Conservation (phyloP, 1,140 invertebrate genomes). For the Centruroides sculpturatus region DNA sequence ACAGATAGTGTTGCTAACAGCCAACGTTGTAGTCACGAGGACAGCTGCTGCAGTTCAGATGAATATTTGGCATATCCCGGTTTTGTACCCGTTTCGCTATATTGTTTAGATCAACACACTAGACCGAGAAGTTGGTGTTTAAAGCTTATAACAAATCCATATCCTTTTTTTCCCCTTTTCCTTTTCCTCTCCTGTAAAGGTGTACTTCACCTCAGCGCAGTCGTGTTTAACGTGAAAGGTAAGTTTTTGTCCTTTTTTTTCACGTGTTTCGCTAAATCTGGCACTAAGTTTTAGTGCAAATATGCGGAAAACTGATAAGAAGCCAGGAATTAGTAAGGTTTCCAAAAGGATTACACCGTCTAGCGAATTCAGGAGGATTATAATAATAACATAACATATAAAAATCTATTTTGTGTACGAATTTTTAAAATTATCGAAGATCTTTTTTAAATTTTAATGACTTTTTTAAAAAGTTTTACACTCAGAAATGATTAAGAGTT, state of each 20-base stretch:
- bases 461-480: too few species aligned
- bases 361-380: not conserved
- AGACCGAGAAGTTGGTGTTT: slow-evolving; percentile 80
- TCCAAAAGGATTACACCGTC: not conserved
- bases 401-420: too few species aligned
- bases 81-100: slow-evolving; percentile 54
- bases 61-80: slow-evolving; percentile 51
- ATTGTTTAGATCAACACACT: slow-evolving; percentile 72
- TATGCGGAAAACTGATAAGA: not conserved
- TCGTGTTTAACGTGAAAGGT: not conserved
- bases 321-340: not conserved
- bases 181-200: not conserved
- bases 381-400: too few species aligned
- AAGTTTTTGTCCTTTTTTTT: not conserved
- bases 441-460: too few species aligned
- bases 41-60: slow-evolving; percentile 20
- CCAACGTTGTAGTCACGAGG: too few species aligned
- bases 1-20: too few species aligned
- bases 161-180: slow-evolving; percentile 67
- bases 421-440: too few species aligned
- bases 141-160: slow-evolving; percentile 92
- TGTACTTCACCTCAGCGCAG: not conserved
- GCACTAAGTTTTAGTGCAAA: not conserved
- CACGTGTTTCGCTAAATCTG: not conserved
- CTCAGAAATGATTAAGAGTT: too few species aligned